Evolutionary conservation across 2,113 vertebrate species (phyloP), one percentile per base, ranked within the genome.

Genomic region (Xiphophorus hellerii): DNA sequence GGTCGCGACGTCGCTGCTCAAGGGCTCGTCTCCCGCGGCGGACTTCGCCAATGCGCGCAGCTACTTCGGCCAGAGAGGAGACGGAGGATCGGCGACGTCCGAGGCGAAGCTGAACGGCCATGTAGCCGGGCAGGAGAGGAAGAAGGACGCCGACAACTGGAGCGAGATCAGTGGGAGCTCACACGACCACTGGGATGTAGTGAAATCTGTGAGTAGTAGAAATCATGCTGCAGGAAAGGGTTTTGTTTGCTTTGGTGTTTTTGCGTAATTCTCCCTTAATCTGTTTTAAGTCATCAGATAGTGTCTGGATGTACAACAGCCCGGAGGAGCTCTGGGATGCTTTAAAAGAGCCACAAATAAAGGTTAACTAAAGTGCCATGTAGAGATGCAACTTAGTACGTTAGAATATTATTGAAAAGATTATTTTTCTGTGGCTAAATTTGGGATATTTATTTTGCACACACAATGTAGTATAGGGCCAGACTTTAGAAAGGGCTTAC

Each of bases 131-230:
- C 28, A 22, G 31, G 74, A 69, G 37, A 60, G 66, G 27, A 48
- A 69, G 70, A 20, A 63, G 64, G 54, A 68, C 17, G 44, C 5
- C 71, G 87, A 90, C 1, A 77, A 88, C 78, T 92, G 92, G 91
- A 84, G 80, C 2, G 88, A 93, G 54, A 78, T 90, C 30, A 92
- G 91, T 62, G 89, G 73, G 3, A 90, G 92, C 78, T 69, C 88
- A 1, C 92, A 92, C 54, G 91, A 92, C 22, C 92, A 93, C 90
- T 93, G 92, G 92, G 92, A 93, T 33, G 89, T 93, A 7, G 91
- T 93, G 60, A 91, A 91, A 25, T 87, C 83, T n/a, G 92, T 92
- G 68, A 54, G 92, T 93, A 71, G 88, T n/a, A n/a, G n/a, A n/a
- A n/a, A n/a, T n/a, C 37, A 4, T 20, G 25, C 5, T 33, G 37